Evolutionary conservation across 2,113 vertebrate species (phyloP), one percentile per base, ranked within the genome.

Genomic region (Nestor notabilis): DNA sequence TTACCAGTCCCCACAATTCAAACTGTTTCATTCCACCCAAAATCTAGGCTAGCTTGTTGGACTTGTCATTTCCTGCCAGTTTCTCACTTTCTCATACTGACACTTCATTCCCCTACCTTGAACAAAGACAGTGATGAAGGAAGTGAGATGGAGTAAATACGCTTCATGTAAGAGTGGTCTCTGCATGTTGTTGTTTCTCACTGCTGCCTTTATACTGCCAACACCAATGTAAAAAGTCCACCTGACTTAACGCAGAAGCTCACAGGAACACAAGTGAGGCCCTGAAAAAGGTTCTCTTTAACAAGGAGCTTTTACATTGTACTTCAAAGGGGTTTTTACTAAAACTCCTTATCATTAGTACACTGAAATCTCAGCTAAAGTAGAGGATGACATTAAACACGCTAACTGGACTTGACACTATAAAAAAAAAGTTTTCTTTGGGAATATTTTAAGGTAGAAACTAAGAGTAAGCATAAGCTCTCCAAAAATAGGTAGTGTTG

Each of bases 301-400:
- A 70, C 17, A 61, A 7, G 2, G 0, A 91, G 43, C 52, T 93
- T 78, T 78, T 66, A 74, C 14, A 6, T 31, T 64, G 43, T 24
- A 68, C 47, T 84, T 90, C 56, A 92, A 79, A 78, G 31, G 5
- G 11, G 19, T 24, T 39, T 47, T 16, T 16, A 82, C 21, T 82
- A 47, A 66, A 78, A 53, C 17, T 31, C 33, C 7, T 78, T 44
- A 60, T 65, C 37, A 70, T 8, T 71, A 75, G 20, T 18, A 58
- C 37, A 49, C 23, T 68, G 70, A 91, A 91, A 79, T n/a, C 10
- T 66, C 24, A 35, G 39, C 27, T 89, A 91, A 93, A 91, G 79
- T 41, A 74, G 56, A 92, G 29, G 28, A 49, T 35, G 17, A 74
- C 39, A 71, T n/a, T 53, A 63, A 87, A 87, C 25, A 60, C 33